phyloP scores from a whole-genome alignment of 2,888 invertebrate species.

The Notodonta dromedarius region DNA sequence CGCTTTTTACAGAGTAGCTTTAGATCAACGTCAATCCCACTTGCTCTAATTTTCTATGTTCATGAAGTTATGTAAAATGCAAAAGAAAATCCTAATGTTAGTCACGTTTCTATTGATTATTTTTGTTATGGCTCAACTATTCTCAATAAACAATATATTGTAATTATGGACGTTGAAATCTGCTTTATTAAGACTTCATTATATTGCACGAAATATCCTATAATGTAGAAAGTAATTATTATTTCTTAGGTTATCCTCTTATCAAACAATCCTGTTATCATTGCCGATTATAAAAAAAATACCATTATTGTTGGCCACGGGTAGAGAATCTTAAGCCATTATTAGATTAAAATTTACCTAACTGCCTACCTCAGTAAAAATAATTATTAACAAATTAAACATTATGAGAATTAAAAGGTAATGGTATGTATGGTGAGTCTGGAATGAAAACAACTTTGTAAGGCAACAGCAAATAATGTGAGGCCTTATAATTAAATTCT shows the following conservation, averaged over 20 bases:
- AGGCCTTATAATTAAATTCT: no score
- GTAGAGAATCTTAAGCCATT: not conserved
- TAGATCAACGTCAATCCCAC: not conserved
- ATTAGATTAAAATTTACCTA: not conserved
- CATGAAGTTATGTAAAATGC: slow-evolving; percentile 4
- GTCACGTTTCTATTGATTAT: slow-evolving; percentile 52
- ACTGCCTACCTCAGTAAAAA: no score
- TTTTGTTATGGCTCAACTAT: slow-evolving; percentile 26
- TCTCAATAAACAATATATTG: not conserved
- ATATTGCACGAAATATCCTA: not conserved
- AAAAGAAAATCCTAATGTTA: slow-evolving; percentile 13
- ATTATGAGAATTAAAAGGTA: no score
- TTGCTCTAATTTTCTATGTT: not conserved
- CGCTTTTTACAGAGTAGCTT: not conserved
- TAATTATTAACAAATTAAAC: no score
- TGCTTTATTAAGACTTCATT: not conserved
- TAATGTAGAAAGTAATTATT: slow-evolving; percentile 9
- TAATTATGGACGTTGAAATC: not conserved
- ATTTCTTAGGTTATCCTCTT: slow-evolving; percentile 50
- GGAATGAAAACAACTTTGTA: no score
- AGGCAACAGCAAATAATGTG: no score
- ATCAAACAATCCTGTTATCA: slow-evolving; percentile 28
- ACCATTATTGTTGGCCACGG: not conserved
- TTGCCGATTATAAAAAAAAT: not conserved
- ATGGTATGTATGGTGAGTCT: no score